These are phyloP conservation scores for Lepidotrigona ventralis DNA, from an alignment of 1,140 invertebrate genomes.

Conservation along the genomic window DNA sequence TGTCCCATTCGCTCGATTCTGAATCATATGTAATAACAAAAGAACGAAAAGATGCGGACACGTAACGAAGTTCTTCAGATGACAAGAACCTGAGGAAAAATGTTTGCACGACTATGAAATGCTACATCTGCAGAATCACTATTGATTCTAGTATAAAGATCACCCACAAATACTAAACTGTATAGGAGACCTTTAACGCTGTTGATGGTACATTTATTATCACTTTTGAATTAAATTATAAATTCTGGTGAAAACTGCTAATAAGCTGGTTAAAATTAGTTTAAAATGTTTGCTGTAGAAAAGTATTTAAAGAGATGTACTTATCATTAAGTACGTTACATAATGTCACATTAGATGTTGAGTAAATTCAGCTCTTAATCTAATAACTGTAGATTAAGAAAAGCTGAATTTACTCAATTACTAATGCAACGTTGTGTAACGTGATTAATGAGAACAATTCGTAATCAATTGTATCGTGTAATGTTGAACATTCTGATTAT, in stretches of 20 bases:
- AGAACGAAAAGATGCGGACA: slow-evolving; percentile 53
- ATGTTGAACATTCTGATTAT: slow-evolving; percentile 37
- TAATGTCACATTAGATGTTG: no score
- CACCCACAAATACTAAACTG: slow-evolving; percentile 24
- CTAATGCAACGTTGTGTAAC: slow-evolving; percentile 38
- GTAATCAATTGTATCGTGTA: slow-evolving; percentile 48
- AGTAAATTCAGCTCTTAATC: no score
- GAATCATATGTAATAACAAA: slow-evolving; percentile 50
- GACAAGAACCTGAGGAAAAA: slow-evolving; percentile 39
- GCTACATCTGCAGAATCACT: slow-evolving; percentile 14
- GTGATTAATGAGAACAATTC: slow-evolving; percentile 27
- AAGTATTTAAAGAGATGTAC: slow-evolving; percentile 50
- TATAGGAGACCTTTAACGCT: slow-evolving; percentile 19
- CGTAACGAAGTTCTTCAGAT: slow-evolving; percentile 39
- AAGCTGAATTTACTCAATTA: slow-evolving; percentile 46
- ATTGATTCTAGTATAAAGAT: slow-evolving; percentile 35
- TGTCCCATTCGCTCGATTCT: slow-evolving; percentile 63
- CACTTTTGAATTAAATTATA: slow-evolving; percentile 31
- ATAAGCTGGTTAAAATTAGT: slow-evolving; percentile 39
- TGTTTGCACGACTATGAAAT: slow-evolving; percentile 50
- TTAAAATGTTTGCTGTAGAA: slow-evolving; percentile 49
- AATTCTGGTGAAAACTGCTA: slow-evolving; percentile 43
- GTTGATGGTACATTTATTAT: slow-evolving; percentile 23
- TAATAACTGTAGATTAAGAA: slow-evolving; percentile 14
- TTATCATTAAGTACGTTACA: slow-evolving; percentile 50